Conservation (phyloP, 2,888 invertebrate species). For the Orchesellides sinensis region DNA sequence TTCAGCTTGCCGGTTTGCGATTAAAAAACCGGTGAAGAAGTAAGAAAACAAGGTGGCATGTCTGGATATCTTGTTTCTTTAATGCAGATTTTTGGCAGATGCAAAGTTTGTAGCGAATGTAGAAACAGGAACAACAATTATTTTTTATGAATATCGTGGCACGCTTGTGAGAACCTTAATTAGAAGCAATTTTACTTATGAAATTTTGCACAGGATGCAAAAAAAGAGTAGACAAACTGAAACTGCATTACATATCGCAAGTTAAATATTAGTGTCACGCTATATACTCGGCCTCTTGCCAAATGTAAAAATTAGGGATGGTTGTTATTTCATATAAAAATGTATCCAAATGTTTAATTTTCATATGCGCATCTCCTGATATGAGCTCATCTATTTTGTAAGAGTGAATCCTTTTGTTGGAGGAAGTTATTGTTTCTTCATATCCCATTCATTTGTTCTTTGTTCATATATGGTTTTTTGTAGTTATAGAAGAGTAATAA, state of each 20-base stretch:
- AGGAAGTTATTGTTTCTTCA: conserved; percentile 5
- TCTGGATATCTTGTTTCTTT: not conserved
- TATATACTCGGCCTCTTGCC: conserved; percentile 40
- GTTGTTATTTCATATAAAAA: not conserved
- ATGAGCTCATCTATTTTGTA: too few species aligned
- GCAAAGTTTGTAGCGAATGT: not conserved
- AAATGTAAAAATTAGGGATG: conserved; percentile 31
- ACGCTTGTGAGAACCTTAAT: conserved; percentile 13
- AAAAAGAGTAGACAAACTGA: not conserved
- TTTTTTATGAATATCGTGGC: conserved; percentile 14
- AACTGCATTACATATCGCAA: not conserved
- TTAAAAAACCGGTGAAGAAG: not conserved
- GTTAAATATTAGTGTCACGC: conserved; percentile 49
- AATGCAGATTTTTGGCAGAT: conserved; percentile 26
- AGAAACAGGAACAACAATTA: not conserved
- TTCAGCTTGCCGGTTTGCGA: not conserved
- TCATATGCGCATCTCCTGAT: too few species aligned
- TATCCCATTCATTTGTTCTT: conserved; percentile 4
- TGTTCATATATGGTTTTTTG: conserved; percentile 11
- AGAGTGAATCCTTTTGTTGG: too few species aligned
- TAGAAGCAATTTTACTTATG: not conserved
- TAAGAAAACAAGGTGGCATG: not conserved
- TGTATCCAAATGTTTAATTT: too few species aligned
- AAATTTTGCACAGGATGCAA: too few species aligned
- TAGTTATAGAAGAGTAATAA: not conserved